Conservation (phyloP, 2,113 vertebrate species). For the Stigmatopora argus region DNA sequence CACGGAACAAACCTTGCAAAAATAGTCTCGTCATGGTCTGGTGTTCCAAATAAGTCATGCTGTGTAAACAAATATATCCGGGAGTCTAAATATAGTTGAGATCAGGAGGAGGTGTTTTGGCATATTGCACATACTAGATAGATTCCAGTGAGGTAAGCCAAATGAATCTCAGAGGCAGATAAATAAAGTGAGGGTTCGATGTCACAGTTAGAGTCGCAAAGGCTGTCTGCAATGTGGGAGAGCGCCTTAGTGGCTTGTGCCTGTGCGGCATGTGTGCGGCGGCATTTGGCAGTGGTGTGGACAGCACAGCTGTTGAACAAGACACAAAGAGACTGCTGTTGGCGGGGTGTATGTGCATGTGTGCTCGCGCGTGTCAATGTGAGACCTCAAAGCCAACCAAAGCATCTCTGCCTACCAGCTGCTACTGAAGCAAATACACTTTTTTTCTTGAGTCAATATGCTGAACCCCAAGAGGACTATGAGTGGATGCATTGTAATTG, state of each 20-base stretch:
- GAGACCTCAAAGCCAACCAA: conserved; percentile 49
- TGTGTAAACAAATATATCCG: conserved; percentile 31
- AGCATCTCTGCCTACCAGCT: conserved; percentile 59
- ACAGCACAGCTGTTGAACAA: conserved; percentile 62
- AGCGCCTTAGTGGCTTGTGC: conserved; percentile 12
- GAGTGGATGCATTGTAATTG: conserved; percentile 11
- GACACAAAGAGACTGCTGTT: conserved; percentile 62
- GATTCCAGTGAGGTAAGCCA: not conserved
- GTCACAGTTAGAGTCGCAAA: not conserved
- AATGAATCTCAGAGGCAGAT: not conserved
- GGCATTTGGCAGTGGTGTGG: conserved; percentile 21
- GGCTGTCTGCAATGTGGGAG: not conserved
- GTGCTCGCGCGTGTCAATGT: conserved; percentile 7
- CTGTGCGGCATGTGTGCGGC: conserved; percentile 13
- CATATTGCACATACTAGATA: not conserved
- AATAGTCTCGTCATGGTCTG: conserved; percentile 12
- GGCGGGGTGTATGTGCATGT: conserved; percentile 22
- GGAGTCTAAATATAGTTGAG: conserved; percentile 39
- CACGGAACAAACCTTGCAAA: conserved; percentile 11
- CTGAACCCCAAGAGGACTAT: conserved; percentile 11
- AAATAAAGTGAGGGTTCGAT: not conserved
- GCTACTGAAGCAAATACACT: conserved; percentile 43
- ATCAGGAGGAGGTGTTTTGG: conserved; percentile 36
- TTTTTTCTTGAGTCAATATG: conserved; percentile 29
- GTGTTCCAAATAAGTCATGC: conserved; percentile 37